Percentiles rank a stretch among this genome's conserved stretches.
phyloP scores from a whole-genome alignment of 2,888 invertebrate species.

The Pseudoips prasinana region DNA sequence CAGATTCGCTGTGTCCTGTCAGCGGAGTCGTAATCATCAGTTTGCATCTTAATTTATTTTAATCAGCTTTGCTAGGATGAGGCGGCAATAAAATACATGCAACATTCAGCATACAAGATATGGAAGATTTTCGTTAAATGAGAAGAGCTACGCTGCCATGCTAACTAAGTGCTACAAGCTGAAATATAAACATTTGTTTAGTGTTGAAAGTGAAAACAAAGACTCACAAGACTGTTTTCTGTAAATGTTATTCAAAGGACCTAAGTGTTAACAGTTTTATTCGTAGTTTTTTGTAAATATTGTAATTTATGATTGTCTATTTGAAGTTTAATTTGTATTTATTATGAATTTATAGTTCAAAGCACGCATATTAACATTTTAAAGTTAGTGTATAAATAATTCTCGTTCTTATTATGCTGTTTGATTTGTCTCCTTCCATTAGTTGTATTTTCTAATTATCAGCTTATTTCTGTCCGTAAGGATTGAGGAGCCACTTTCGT shows the following conservation, averaged over 20 bases:
- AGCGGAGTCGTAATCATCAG: constrained; percentile 45
- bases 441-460: no score
- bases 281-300: constrained; percentile 34
- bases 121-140: constrained; percentile 16
- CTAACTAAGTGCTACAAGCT: constrained; percentile 12
- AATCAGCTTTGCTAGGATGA: constrained; percentile 66
- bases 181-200: constrained; percentile 26
- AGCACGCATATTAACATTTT: constrained; percentile 30
- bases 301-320: constrained; percentile 31
- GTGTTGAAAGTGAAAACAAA: constrained; percentile 37
- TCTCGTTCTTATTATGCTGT: constrained; percentile 18
- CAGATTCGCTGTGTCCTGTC: constrained; percentile 27
- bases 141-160: constrained; percentile 8
- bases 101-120: constrained; percentile 42
- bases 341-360: constrained; percentile 27
- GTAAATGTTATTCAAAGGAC: constrained; percentile 32
- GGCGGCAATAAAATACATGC: constrained; percentile 46
- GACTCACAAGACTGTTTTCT: constrained; percentile 29
- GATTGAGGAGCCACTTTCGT: no score
- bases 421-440: no score
- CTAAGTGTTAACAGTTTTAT: constrained; percentile 32
- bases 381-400: constrained; percentile 37
- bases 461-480: no score
- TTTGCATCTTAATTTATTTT: constrained; percentile 56
- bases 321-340: constrained; percentile 24